Evolutionary conservation across 2,113 vertebrate genomes (phyloP).

Genomic region (Gnathonemus longibarbis): DNA sequence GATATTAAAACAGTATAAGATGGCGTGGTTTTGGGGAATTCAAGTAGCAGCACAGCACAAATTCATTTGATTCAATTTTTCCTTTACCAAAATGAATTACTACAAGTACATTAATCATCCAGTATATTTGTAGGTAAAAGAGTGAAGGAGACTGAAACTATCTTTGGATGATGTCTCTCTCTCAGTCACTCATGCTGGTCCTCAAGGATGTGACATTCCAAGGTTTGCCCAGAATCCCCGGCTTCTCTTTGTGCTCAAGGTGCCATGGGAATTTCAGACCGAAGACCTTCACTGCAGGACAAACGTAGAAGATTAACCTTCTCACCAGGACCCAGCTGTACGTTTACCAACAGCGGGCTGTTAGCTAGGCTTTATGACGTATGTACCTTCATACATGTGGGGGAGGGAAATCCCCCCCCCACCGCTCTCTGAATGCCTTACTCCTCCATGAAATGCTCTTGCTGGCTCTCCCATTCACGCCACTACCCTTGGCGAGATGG

Average conservation of each 20-base stretch:
- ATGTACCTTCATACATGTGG: not conserved
- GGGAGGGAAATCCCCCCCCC: not conserved
- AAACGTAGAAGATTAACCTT: not conserved
- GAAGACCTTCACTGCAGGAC: not conserved
- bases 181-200: not conserved
- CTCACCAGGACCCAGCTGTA: not conserved
- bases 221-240: not conserved
- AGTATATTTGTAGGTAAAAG: not conserved
- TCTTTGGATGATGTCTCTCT: not conserved
- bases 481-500: not conserved
- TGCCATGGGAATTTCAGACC: not conserved
- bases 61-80: not conserved
- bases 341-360: not conserved
- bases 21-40: not conserved
- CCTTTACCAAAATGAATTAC: not conserved
- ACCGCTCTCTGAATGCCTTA: not conserved
- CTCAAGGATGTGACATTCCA: not conserved
- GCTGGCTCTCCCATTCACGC: not conserved
- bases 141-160: not conserved
- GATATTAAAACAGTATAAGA: not conserved
- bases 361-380: not conserved
- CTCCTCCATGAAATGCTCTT: not conserved
- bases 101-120: not conserved
- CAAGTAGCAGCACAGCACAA: not conserved
- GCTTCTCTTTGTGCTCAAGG: not conserved